These are phyloP conservation scores for Pedetes capensis DNA, from an alignment of 2,113 vertebrate species.

Conservation along the genomic window DNA sequence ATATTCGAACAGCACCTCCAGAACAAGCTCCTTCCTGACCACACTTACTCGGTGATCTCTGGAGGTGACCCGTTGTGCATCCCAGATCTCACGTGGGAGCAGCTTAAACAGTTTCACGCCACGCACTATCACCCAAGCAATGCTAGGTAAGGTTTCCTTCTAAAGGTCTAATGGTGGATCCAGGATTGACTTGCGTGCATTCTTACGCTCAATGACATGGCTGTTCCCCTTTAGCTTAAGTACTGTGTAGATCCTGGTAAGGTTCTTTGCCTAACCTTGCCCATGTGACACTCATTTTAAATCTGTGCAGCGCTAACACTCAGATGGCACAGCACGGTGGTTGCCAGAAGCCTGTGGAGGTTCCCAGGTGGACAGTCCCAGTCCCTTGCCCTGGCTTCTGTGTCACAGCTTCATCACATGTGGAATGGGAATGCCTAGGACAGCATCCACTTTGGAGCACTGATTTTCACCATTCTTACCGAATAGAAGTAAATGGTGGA, in stretches of 20 bases:
- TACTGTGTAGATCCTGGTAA: background rate
- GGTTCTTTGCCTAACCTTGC: background rate
- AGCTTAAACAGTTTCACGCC: conserved; percentile 93
- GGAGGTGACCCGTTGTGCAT: conserved; percentile 94
- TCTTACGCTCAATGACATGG: background rate
- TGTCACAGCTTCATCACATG: no score
- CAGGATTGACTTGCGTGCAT: background rate
- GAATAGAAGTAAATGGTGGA: background rate
- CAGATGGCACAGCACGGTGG: background rate
- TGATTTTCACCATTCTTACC: fast-evolving
- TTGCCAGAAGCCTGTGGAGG: background rate
- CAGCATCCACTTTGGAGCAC: background rate
- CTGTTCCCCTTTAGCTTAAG: background rate
- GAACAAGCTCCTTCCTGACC: conserved; percentile 93
- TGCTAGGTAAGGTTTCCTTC: conserved; percentile 84
- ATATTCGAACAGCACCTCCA: conserved; percentile 93
- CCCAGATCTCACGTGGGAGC: conserved; percentile 95
- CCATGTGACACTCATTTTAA: fast-evolving
- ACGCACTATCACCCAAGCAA: conserved; percentile 98
- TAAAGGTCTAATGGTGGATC: background rate
- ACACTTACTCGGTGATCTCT: conserved; percentile 93
- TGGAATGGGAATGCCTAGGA: no score
- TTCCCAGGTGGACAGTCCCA: background rate
- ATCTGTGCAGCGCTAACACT: no score
- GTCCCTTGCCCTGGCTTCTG: background rate